Conservation (phyloP, 2,113 vertebrate species). For the Rhinoptilus africanus region DNA sequence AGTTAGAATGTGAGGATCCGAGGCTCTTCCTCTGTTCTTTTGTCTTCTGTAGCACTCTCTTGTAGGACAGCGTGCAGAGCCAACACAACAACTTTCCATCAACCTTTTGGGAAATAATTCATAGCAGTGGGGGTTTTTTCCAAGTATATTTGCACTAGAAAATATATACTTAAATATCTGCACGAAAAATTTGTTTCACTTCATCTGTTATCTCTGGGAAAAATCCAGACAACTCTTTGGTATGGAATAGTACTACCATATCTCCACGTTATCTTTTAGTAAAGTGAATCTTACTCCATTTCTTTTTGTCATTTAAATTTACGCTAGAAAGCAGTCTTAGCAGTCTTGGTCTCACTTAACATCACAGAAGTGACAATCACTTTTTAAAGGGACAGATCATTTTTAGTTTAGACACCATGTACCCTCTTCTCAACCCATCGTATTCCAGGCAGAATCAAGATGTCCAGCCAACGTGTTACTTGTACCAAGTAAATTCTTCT, state of each 20-base stretch:
- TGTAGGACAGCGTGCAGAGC: conserved; percentile 97
- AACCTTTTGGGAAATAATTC: conserved; percentile 80
- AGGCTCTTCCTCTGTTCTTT: conserved; percentile 97
- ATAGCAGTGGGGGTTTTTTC: neutral
- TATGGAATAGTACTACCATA: neutral
- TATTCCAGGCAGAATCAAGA: neutral
- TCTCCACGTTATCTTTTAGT: neutral
- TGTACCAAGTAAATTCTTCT: neutral
- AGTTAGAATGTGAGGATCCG: conserved; percentile 91
- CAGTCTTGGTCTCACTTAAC: neutral
- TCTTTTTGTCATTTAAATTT: neutral
- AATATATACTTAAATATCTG: neutral
- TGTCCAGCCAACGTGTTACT: neutral
- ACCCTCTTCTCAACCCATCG: neutral
- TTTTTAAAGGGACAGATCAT: neutral
- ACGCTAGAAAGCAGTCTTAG: neutral
- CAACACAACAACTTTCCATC: conserved; percentile 97
- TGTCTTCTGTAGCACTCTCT: conserved; percentile 96
- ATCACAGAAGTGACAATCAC: neutral
- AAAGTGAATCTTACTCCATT: neutral
- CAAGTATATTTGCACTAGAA: neutral
- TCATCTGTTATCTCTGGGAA: neutral
- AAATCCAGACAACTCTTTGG: neutral
- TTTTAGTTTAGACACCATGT: neutral
- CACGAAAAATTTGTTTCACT: neutral